These are phyloP conservation scores for Brachypodius melanocephalos DNA, from an alignment of 2,113 vertebrate species.

Conservation along the genomic window DNA sequence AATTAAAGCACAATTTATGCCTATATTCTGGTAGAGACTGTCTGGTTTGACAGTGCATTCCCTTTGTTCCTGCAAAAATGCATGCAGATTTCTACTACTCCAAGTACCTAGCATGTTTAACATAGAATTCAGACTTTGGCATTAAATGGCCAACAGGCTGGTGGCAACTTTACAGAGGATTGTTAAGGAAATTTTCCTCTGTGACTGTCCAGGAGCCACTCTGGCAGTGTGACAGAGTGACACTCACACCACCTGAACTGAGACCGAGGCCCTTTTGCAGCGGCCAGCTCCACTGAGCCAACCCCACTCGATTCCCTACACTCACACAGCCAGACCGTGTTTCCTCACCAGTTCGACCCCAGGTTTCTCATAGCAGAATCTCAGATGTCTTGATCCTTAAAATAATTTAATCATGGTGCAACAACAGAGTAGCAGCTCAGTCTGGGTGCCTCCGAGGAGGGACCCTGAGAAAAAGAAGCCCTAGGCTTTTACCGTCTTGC, in stretches of 20 bases:
- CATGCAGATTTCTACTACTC: neutral
- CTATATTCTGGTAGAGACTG: neutral
- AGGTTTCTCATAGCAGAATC: neutral
- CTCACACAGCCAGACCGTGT: neutral
- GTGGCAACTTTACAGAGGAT: neutral
- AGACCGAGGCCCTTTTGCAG: fast-evolving
- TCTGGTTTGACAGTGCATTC: neutral
- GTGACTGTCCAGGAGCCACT: neutral
- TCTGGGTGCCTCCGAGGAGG: neutral
- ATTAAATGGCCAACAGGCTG: neutral
- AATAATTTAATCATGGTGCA: neutral
- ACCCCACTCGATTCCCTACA: fast-evolving
- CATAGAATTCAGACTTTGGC: neutral
- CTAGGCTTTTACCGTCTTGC: fast-evolving
- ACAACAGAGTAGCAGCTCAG: neutral
- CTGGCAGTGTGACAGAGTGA: too few species aligned
- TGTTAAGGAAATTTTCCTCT: neutral
- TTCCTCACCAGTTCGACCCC: neutral
- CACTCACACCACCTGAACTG: fast-evolving
- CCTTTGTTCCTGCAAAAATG: neutral
- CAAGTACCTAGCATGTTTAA: neutral
- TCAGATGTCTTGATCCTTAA: neutral
- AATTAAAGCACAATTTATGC: neutral
- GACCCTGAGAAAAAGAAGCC: neutral
- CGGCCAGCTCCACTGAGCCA: neutral